A percentile compares a stretch with the other conserved stretches of the same genome.
phyloP scores from a whole-genome alignment of 2,113 vertebrate species.

The Amphiprion ocellaris region DNA sequence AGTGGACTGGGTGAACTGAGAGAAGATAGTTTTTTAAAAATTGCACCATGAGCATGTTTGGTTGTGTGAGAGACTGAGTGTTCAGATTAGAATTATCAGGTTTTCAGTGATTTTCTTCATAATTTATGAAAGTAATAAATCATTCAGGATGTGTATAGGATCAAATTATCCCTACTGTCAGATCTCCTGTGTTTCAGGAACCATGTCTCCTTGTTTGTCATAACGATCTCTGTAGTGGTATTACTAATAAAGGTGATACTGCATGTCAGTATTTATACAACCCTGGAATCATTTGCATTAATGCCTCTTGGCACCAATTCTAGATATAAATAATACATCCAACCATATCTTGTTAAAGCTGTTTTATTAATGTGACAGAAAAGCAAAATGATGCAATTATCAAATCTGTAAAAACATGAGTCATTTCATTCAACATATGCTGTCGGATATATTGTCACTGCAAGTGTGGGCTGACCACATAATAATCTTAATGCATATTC shows the following conservation, averaged over 20 bases:
- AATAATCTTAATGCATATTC: not conserved
- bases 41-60: too few species aligned
- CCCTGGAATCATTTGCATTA: conserved; percentile 7
- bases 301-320: not conserved
- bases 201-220: conserved; percentile 1
- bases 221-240: not conserved
- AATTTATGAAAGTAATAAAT: not conserved
- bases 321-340: not conserved
- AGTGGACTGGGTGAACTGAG: conserved; percentile 14
- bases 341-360: not conserved
- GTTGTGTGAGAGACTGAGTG: not conserved
- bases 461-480: not conserved
- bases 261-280: conserved; percentile 29
- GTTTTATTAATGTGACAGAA: not conserved
- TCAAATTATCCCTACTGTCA: not conserved
- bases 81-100: not conserved
- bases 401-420: not conserved
- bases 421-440: not conserved
- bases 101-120: not conserved
- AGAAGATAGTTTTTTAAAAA: too few species aligned
- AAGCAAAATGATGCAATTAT: not conserved
- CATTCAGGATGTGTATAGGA: not conserved
- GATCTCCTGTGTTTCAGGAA: conserved; percentile 5
- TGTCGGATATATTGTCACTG: not conserved
- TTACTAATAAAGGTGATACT: conserved; percentile 37